Conservation (phyloP, 2,797 vertebrate species). For the Cuniculus paca region DNA sequence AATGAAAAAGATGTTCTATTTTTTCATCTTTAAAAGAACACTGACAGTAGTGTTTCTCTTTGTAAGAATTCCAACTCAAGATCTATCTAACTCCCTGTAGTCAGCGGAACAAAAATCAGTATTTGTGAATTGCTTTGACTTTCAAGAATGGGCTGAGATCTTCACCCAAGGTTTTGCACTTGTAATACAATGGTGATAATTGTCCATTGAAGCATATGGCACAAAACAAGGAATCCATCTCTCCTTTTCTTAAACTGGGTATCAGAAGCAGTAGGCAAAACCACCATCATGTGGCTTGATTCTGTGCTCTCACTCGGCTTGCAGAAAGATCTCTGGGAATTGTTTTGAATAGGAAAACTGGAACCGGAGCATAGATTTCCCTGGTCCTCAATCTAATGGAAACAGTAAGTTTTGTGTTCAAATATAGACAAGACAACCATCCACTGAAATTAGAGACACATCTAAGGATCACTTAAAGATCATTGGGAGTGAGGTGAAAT, state of each 20-base stretch:
- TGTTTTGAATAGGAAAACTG: not conserved
- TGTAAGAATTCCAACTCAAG: constrained; percentile 34
- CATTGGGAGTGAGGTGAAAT: not conserved
- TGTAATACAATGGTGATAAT: not conserved
- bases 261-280: not conserved
- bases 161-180: not conserved
- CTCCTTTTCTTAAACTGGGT: not conserved
- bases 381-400: not conserved
- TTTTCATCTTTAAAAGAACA: constrained; percentile 62
- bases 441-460: not conserved
- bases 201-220: not conserved
- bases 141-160: not conserved
- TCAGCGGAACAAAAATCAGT: not conserved
- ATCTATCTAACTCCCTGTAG: not conserved
- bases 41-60: not conserved
- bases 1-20: constrained; percentile 53
- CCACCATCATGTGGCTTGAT: not conserved
- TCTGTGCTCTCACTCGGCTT: not conserved
- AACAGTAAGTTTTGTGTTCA: not conserved
- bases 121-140: not conserved
- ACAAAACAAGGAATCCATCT: not conserved
- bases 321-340: not conserved
- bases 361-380: not conserved
- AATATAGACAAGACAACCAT: not conserved
- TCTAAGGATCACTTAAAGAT: not conserved